Percentiles rank a stretch among this genome's conserved stretches.
Conservation (phyloP, 2,113 vertebrate genomes). For the Todiramphus saurophagus region DNA sequence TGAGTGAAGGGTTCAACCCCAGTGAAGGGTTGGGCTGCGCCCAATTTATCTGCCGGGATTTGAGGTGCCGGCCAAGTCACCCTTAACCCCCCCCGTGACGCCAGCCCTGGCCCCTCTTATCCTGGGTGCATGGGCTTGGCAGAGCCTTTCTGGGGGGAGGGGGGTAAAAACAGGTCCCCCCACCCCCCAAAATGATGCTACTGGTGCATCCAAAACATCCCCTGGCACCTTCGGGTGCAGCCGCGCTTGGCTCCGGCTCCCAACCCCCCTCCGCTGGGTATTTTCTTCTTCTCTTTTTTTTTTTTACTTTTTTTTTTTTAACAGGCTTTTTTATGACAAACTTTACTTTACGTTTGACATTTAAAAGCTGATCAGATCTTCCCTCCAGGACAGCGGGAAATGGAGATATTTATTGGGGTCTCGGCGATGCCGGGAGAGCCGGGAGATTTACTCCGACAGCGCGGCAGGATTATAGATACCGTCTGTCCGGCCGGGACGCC, state of each 20-base stretch:
- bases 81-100: no score
- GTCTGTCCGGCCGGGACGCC: neutral
- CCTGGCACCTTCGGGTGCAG: rapidly evolving
- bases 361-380: conserved; percentile 67
- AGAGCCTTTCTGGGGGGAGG: neutral
- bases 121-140: rapidly evolving
- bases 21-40: no score
- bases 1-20: no score
- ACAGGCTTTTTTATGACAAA: conserved; percentile 73
- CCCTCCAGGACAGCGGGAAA: conserved; percentile 59
- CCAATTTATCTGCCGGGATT: rapidly evolving
- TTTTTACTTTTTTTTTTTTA: neutral
- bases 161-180: neutral
- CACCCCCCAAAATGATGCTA: neutral
- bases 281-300: no score
- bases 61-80: neutral
- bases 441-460: conserved; percentile 61
- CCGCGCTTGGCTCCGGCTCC: rapidly evolving
- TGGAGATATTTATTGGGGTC: conserved; percentile 70
- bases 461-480: neutral
- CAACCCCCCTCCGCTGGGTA: neutral
- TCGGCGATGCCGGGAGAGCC: conserved; percentile 2
- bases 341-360: conserved; percentile 73
- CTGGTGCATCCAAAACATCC: rapidly evolving
- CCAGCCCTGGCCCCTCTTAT: no score